These are phyloP conservation scores for Fregata magnificens DNA, from an alignment of 2,113 vertebrate genomes.

Conservation along the genomic window DNA sequence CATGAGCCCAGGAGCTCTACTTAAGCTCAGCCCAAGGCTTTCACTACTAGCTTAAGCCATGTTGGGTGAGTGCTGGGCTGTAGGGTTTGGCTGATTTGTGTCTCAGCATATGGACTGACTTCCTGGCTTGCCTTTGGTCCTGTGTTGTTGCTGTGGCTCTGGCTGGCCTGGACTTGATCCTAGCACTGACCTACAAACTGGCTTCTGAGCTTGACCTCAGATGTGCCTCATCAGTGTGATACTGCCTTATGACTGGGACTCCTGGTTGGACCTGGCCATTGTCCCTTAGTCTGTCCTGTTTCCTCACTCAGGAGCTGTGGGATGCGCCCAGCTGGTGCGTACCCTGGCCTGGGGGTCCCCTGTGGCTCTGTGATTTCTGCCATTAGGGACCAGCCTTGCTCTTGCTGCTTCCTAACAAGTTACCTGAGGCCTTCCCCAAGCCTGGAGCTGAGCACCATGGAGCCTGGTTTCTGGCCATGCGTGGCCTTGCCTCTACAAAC, in stretches of 20 bases:
- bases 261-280: neutral
- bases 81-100: rapidly evolving
- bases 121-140: neutral
- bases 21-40: neutral
- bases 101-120: neutral
- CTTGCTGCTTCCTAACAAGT: neutral
- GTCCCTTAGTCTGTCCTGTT: neutral
- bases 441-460: neutral
- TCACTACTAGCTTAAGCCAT: rapidly evolving
- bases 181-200: neutral
- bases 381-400: neutral
- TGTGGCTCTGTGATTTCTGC: neutral
- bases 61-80: neutral
- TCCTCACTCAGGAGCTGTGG: neutral
- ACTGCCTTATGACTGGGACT: neutral
- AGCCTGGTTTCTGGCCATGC: neutral
- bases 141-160: neutral
- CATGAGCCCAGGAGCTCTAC: neutral
- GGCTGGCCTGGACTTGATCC: neutral
- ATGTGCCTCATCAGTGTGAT: neutral
- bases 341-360: neutral
- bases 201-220: neutral
- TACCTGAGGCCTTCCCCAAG: neutral
- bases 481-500: neutral
- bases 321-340: neutral